Base-by-base conservation (phyloP, 1,140 invertebrate species). In the Monochamus saltuarius region DNA sequence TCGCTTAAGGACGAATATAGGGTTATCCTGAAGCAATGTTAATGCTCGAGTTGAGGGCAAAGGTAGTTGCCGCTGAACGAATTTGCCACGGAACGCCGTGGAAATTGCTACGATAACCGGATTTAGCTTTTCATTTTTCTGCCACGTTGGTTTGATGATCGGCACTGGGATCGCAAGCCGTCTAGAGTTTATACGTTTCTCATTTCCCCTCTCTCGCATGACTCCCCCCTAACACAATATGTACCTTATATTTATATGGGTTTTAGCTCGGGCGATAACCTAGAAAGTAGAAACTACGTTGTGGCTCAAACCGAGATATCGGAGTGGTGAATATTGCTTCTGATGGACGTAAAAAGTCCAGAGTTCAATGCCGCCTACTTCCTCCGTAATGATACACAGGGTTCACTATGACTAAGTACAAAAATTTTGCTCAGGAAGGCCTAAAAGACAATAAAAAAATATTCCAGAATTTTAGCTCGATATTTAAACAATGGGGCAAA, bases 111-210 rank as follows among this genome's bases (percentile, higher is more conserved):
- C 71, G 73, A 74, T 78, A 78, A 78, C 75, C 75, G 76, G 75
- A 78, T 78, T 78, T 78, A 70, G 76, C 72, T 75, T 77, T 78
- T 76, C 76, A 77, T 78, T 78, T 78, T 78, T 78, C 76, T 77
- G 76, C 75, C 73, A 76, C 70, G 73, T 67, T 75, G 74, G 72
- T 73, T 74, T 73, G 68, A 73, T 72, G 71, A 75, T 73, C 68
- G 72, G 67, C 64, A 65, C 64, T 64, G 62, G 61, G 56, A 68
- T 65, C 64, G 47, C 37, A 47, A 64, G 45, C 67, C 64, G 40
- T 38, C 49, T 58, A 64, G 56, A 64, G 65, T 70, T 71, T 69
- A 63, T 73, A 66, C 63, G 57, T 73, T 71, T 72, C 72, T 70
- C 66, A 73, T 73, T 73, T 73, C 70, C 70, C 62, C 65, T 67